Percentiles rank a stretch among this genome's conserved stretches.
phyloP scores from a whole-genome alignment of 2,113 vertebrate genomes.

The Rhynchomys soricoides region DNA sequence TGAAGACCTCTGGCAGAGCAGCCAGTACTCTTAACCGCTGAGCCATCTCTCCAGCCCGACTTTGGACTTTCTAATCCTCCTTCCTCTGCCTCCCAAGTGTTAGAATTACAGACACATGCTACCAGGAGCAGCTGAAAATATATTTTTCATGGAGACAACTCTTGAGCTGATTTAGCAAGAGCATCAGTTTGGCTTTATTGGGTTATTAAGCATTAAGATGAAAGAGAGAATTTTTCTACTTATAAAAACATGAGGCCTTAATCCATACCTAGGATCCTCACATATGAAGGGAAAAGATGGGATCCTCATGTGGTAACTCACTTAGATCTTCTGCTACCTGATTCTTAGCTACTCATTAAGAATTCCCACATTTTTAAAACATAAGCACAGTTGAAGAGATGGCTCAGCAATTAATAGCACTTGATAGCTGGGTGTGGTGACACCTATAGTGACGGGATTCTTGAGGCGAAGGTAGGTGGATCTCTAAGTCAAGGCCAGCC shows the following conservation, averaged over 20 bases:
- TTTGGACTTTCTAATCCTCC: background rate
- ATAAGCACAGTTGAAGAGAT: background rate
- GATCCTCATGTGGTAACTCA: background rate
- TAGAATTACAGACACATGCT: background rate
- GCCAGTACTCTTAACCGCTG: too few species aligned
- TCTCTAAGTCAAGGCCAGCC: background rate
- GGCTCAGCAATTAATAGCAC: too few species aligned
- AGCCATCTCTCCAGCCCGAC: too few species aligned
- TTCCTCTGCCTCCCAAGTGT: background rate
- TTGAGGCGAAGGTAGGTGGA: too few species aligned
- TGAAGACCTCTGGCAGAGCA: too few species aligned
- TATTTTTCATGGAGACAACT: background rate
- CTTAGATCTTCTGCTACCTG: background rate
- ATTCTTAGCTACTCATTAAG: background rate
- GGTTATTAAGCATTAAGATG: background rate
- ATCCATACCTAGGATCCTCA: slow-evolving; percentile 6
- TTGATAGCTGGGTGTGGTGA: background rate
- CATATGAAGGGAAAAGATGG: background rate
- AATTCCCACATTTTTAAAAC: background rate
- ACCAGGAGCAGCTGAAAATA: background rate
- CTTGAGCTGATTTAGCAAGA: background rate
- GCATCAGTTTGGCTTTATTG: background rate
- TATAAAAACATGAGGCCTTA: background rate
- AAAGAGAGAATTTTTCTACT: background rate
- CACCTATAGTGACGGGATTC: background rate